Percentiles rank a stretch among this genome's conserved stretches.
phyloP scores from a whole-genome alignment of 2,797 vertebrate species.

The Nasua narica region DNA sequence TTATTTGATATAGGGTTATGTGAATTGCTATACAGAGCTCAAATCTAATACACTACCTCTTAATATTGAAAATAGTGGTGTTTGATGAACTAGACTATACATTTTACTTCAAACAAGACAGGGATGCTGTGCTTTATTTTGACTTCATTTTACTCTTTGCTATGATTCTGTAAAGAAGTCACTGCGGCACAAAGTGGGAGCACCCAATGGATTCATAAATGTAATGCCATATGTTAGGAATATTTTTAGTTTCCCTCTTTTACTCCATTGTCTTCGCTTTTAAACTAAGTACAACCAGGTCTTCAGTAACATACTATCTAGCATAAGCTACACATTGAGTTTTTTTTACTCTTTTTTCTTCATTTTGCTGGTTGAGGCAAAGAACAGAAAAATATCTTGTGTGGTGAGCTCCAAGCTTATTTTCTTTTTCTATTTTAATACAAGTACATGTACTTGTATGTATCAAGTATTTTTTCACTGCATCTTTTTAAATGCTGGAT shows the following conservation, averaged over 20 bases:
- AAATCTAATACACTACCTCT: not conserved
- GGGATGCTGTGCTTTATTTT: not conserved
- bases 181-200: not conserved
- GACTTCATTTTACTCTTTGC: slow-evolving; percentile 31
- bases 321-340: not conserved
- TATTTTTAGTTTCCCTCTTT: not conserved
- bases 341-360: not conserved
- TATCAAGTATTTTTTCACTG: not conserved
- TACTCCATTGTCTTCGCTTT: not conserved
- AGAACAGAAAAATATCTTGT: not conserved
- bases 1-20: slow-evolving; percentile 26
- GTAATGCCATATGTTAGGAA: not conserved
- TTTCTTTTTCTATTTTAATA: not conserved
- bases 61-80: slow-evolving; percentile 11
- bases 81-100: not conserved
- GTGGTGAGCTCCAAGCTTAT: not conserved
- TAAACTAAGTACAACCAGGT: not conserved
- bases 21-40: slow-evolving; percentile 19
- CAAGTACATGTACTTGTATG: not conserved
- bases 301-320: not conserved
- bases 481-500: not conserved
- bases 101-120: slow-evolving; percentile 29
- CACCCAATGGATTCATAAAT: not conserved
- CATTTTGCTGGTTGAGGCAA: not conserved
- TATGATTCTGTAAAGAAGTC: not conserved